Base-by-base conservation (phyloP, 2,113 vertebrate species). In the Chitala chitala region DNA sequence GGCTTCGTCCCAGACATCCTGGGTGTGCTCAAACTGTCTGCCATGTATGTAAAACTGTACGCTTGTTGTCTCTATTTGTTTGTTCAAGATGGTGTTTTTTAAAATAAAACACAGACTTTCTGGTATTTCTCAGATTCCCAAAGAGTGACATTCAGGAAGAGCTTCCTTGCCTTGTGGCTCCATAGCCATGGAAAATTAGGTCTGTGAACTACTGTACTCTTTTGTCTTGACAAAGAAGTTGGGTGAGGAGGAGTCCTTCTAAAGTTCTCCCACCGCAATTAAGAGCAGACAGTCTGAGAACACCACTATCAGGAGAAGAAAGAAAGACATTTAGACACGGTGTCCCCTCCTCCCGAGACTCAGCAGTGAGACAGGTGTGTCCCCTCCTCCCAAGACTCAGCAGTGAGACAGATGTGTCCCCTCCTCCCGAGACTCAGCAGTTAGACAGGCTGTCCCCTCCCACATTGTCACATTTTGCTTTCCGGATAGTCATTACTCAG, bases 51-150 rank as follows among this genome's bases (percentile, higher is more conserved):
- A 86, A 85, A 84, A 85, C 82, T 33, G 50, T 79, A 75, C 82
- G 75, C 83, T 83, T 88, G 78, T 84, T 77, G 82, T 84, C 74
- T 82, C 76, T 79, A 81, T 86, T 87, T 87, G 86, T 91, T 86
- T 86, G 86, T 82, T 76, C 84, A 84, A 83, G 73, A 77, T 79
- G 80, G 81, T 82, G 76, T 86, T 82, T 83, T 84, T 79, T 80
- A 79, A 82, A 84, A 87, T 85, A 84, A 86, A 85, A 88, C 75
- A 81, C 84, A 84, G 85, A 85, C 80, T 79, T 89, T 87, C 81
- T 88, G 86, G 84, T 88, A 87, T 89, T 89, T 86, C 74, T 83
- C 54, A 73, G 82, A 89, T 89, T 88, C 84, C 84, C 78, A 79
- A 74, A 82, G 83, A 84, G 84, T 88, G 86, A 89, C 85, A 82